A percentile compares a stretch with the other conserved stretches of the same genome.
Conservation (phyloP, 1,140 invertebrate genomes). For the Listronotus bonariensis region DNA sequence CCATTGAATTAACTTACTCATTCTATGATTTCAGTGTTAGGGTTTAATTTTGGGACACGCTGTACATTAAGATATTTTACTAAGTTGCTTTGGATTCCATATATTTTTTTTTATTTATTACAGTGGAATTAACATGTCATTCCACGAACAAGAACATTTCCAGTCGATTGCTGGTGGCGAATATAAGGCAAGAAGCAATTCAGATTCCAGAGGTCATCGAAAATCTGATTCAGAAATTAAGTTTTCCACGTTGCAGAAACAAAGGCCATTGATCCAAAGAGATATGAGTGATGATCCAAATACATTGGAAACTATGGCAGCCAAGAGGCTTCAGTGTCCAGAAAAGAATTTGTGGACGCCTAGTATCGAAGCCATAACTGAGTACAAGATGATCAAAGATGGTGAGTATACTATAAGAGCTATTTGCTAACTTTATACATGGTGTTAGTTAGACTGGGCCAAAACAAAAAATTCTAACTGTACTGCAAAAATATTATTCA, state of each 20-base stretch:
- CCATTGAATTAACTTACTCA: no score
- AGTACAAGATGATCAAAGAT: slow-evolving; percentile 84
- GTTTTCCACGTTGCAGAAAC: slow-evolving; percentile 46
- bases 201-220: slow-evolving; percentile 42
- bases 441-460: no score
- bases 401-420: slow-evolving; percentile 52
- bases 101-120: no score
- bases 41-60: no score
- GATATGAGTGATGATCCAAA: slow-evolving; percentile 39
- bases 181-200: slow-evolving; percentile 46
- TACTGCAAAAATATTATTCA: no score
- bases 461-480: no score
- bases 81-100: no score
- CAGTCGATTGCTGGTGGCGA: slow-evolving; percentile 33
- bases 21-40: no score
- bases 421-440: no score
- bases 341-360: slow-evolving; percentile 83
- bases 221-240: slow-evolving; percentile 45
- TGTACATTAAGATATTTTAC: no score
- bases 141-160: slow-evolving; percentile 68
- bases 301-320: slow-evolving; percentile 27
- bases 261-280: slow-evolving; percentile 38
- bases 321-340: slow-evolving; percentile 71
- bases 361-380: slow-evolving; percentile 77
- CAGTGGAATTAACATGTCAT: slow-evolving; percentile 75